Percentiles rank a stretch among this genome's conserved stretches.
Evolutionary conservation across 2,888 invertebrate species (phyloP).

Genomic region (Macrophya annulata): DNA sequence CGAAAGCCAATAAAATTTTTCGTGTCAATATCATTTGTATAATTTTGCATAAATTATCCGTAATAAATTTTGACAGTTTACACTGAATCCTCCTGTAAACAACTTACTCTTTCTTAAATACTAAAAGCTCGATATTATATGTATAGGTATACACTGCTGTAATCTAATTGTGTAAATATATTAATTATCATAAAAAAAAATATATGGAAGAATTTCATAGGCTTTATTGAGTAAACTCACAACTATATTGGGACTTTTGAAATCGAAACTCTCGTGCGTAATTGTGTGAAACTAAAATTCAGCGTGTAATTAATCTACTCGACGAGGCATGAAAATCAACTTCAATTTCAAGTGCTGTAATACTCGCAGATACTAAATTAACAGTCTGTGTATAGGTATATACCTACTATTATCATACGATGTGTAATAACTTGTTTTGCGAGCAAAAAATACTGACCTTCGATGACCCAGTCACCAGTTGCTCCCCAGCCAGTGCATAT

Average conservation of each 20-base stretch:
- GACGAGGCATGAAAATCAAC: conserved; percentile 2
- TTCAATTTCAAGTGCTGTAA: not conserved
- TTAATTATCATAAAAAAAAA: not conserved
- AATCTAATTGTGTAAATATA: not conserved
- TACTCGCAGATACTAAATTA: not conserved
- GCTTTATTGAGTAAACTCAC: not conserved
- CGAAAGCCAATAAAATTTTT: conserved; percentile 29
- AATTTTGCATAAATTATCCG: conserved; percentile 18
- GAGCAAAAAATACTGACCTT: conserved; percentile 81
- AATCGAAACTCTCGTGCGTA: not conserved
- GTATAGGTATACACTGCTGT: too few relatives aligned
- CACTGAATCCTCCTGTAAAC: conserved; percentile 37
- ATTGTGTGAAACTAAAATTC: not conserved
- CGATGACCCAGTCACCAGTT: conserved; percentile 90
- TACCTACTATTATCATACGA: conserved; percentile 4
- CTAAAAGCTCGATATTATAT: not conserved
- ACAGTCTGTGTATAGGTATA: not conserved
- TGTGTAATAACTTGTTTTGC: not conserved
- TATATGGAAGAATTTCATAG: not conserved
- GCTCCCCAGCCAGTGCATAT: conserved; percentile 95
- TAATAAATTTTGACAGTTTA: not conserved
- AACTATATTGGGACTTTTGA: not conserved
- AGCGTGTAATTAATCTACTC: not conserved
- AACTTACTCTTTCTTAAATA: conserved; percentile 17
- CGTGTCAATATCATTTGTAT: conserved; percentile 31